Evolutionary conservation across 2,113 vertebrate genomes (phyloP).

Genomic region (Brachyistius frenatus): DNA sequence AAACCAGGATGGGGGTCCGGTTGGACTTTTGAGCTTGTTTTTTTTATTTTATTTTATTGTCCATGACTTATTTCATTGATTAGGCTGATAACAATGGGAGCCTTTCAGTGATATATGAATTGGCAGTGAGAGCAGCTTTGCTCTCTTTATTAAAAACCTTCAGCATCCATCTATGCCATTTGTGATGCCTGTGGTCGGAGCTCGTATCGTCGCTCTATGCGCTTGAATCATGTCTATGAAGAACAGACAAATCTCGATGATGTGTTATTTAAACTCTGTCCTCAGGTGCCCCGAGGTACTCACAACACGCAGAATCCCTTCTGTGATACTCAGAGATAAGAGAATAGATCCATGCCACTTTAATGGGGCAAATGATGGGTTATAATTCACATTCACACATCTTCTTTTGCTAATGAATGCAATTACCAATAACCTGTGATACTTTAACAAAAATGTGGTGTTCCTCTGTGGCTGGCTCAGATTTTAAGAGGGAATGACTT

Average conservation of each 20-base stretch:
- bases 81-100: constrained; percentile 50
- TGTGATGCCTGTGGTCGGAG: constrained; percentile 31
- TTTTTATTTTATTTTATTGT: constrained; percentile 41
- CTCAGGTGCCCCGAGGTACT: constrained; percentile 23
- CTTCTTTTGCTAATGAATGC: constrained; percentile 42
- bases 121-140: constrained; percentile 31
- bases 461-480: constrained; percentile 52
- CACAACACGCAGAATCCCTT: constrained; percentile 30
- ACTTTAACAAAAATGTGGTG: constrained; percentile 20
- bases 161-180: constrained; percentile 48
- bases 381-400: constrained; percentile 50
- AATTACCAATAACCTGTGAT: constrained; percentile 61
- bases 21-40: constrained; percentile 29
- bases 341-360: constrained; percentile 36
- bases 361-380: constrained; percentile 39
- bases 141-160: constrained; percentile 51
- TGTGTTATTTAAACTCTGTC: constrained; percentile 40
- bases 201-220: constrained; percentile 29
- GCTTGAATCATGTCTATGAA: constrained; percentile 32
- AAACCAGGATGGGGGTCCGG: neutral
- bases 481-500: constrained; percentile 54
- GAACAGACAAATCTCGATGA: constrained; percentile 27
- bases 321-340: constrained; percentile 38
- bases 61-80: constrained; percentile 54
- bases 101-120: constrained; percentile 53